Conservation (phyloP, 2,113 vertebrate genomes). For the Tachycineta bicolor region DNA sequence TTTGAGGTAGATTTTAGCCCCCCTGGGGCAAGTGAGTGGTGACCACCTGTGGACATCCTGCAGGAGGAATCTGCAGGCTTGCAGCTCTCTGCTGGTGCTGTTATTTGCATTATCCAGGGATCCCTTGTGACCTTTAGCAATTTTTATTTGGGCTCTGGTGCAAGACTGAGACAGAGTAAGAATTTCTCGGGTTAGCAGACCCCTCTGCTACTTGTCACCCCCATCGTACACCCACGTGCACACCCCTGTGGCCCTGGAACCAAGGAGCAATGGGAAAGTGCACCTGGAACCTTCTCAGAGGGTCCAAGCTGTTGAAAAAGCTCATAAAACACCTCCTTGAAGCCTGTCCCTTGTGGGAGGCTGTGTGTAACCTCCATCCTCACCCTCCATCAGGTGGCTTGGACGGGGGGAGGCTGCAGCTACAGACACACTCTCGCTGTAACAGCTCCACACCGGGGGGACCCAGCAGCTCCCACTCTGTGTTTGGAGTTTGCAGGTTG, state of each 20-base stretch:
- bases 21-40: background rate
- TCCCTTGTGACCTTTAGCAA: background rate
- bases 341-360: background rate
- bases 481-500: background rate
- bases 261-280: background rate
- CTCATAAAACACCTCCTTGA: conserved; percentile 30
- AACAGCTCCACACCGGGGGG: background rate
- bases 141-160: background rate
- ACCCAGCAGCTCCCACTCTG: background rate
- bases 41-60: background rate
- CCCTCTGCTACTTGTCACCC: conserved; percentile 1
- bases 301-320: background rate
- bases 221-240: rapidly evolving
- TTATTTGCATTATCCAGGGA: background rate
- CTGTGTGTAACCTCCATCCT: background rate
- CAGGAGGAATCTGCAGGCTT: background rate
- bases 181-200: conserved; percentile 5
- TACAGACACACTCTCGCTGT: rapidly evolving
- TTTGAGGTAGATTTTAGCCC: background rate
- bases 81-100: background rate
- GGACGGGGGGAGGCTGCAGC: rapidly evolving
- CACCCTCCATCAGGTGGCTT: background rate
- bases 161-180: background rate
- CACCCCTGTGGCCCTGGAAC: rapidly evolving
- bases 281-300: conserved; percentile 30